A percentile compares a stretch with the other conserved stretches of the same genome.
These are phyloP conservation scores for Clytia hemisphaerica DNA, from an alignment of 30 jellyfish, hydroid and myxozoan species.

Conservation along the genomic window DNA sequence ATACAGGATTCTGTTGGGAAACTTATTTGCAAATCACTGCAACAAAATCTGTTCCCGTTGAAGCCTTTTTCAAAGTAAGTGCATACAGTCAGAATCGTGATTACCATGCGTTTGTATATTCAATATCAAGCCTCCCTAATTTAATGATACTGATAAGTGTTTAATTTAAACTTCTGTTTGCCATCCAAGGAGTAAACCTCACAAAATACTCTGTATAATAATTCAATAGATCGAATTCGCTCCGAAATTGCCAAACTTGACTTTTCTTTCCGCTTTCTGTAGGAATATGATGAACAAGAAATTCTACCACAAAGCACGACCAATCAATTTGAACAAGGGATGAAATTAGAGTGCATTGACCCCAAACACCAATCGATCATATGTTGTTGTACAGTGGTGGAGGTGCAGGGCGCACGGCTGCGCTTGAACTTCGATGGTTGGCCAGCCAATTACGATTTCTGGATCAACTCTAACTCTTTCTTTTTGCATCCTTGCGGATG, in stretches of 20 bases:
- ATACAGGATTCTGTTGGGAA: constrained; percentile 57
- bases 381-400: constrained; percentile 89
- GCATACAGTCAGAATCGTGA: neutral
- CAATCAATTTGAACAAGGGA: constrained; percentile 58
- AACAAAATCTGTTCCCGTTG: constrained; percentile 57
- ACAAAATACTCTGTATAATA: too few relatives aligned
- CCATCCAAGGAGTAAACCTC: too few relatives aligned
- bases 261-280: too few relatives aligned
- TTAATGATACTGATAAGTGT: too few relatives aligned
- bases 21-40: constrained; percentile 57
- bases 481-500: constrained; percentile 88
- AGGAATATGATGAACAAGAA: constrained; percentile 81
- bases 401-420: constrained; percentile 82
- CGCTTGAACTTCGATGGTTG: constrained; percentile 96
- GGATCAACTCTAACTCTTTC: constrained; percentile 94
- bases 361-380: constrained; percentile 93
- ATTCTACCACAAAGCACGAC: constrained; percentile 52
- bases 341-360: constrained; percentile 96
- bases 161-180: too few relatives aligned
- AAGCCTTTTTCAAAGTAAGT: constrained; percentile 56
- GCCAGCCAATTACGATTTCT: constrained; percentile 95
- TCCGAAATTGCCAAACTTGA: too few relatives aligned
- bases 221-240: too few relatives aligned
- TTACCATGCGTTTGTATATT: too few relatives aligned
- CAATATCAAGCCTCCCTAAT: too few relatives aligned